phyloP scores from a whole-genome alignment of 2,113 vertebrate genomes.

The Camelus bactrianus region DNA sequence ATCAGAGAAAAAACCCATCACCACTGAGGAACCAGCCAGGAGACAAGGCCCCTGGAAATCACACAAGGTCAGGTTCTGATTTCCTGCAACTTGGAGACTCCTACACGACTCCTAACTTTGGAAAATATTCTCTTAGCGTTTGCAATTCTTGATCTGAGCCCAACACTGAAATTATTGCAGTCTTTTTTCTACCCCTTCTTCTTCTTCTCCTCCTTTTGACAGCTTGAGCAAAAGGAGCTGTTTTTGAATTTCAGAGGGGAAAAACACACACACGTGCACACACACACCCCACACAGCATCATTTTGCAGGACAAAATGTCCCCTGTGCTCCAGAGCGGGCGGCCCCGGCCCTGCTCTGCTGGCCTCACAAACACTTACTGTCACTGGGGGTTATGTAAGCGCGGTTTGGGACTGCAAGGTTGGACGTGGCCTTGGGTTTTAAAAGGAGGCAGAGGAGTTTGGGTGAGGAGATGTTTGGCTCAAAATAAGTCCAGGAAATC shows the following conservation, averaged over 20 bases:
- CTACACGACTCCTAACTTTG: slow-evolving; percentile 32
- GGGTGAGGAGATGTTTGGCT: slow-evolving; percentile 62
- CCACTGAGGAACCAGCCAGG: not conserved
- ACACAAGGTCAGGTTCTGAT: not conserved
- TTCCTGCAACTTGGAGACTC: slow-evolving; percentile 62
- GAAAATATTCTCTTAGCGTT: slow-evolving; percentile 74
- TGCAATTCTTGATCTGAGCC: slow-evolving; percentile 74
- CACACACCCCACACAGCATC: slow-evolving; percentile 59
- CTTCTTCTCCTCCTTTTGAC: slow-evolving; percentile 61
- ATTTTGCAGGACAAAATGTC: slow-evolving; percentile 77
- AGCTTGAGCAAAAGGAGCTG: slow-evolving; percentile 75
- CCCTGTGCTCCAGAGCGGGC: slow-evolving; percentile 58
- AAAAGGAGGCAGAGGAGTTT: slow-evolving; percentile 72
- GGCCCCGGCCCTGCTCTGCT: not conserved
- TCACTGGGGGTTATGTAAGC: slow-evolving; percentile 75
- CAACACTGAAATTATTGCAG: slow-evolving; percentile 69
- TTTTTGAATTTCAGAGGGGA: slow-evolving; percentile 66
- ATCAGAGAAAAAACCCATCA: not conserved
- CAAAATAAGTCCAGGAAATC: slow-evolving; percentile 68
- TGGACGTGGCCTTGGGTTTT: slow-evolving; percentile 73
- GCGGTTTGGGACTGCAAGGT: slow-evolving; percentile 69
- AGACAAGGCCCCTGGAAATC: slow-evolving; percentile 18
- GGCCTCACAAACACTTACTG: slow-evolving; percentile 68
- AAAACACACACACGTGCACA: slow-evolving; percentile 20
- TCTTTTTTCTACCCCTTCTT: not conserved